Percentiles rank a stretch among this genome's conserved stretches.
phyloP scores from a whole-genome alignment of 2,888 invertebrate species.

The Craniophora ligustri region DNA sequence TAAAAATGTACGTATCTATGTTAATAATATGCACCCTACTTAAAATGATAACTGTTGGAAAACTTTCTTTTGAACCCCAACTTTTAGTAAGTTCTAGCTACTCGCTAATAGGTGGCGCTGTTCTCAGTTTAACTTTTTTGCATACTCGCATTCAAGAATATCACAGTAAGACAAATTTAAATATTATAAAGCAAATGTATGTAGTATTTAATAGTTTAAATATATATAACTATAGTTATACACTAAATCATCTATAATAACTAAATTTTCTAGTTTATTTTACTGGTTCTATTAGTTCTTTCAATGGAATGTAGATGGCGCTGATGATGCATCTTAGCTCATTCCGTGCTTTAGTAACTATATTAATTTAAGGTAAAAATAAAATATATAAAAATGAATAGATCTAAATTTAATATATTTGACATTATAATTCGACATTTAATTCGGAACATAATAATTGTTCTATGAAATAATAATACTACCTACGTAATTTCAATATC shows the following conservation, averaged over 20 bases:
- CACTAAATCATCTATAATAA: background rate
- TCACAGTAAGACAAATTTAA: no score
- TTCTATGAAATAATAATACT: no score
- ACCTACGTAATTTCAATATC: no score
- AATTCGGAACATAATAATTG: no score
- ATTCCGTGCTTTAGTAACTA: no score
- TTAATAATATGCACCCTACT: conserved; percentile 25
- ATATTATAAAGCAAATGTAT: no score
- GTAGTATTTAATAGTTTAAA: background rate
- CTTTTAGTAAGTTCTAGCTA: conserved; percentile 48
- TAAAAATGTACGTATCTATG: no score
- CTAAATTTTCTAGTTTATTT: background rate
- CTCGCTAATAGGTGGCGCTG: conserved; percentile 71
- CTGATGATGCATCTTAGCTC: background rate
- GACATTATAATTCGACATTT: no score
- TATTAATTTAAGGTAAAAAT: no score
- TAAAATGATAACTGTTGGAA: background rate
- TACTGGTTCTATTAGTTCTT: conserved; percentile 6
- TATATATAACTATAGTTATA: background rate
- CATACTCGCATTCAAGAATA: no score
- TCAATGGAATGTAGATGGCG: conserved; percentile 31
- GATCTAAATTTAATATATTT: no score
- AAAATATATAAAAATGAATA: no score
- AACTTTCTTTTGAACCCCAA: conserved; percentile 1
- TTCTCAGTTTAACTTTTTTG: conserved; percentile 4